Base-by-base conservation (phyloP, 2,888 invertebrate species). In the Drosophila setosimentum region DNA sequence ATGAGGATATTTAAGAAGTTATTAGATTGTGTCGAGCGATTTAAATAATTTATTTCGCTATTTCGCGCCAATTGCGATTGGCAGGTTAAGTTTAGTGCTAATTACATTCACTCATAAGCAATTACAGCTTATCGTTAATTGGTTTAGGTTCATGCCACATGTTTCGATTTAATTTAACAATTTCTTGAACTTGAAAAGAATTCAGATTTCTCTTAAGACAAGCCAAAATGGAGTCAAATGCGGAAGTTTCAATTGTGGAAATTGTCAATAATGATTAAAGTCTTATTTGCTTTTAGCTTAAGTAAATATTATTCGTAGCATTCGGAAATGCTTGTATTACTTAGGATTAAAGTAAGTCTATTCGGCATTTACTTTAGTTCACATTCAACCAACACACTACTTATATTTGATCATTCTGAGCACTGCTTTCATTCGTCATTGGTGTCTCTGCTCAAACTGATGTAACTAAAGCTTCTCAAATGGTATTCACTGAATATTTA, bases 21-120 rank as follows among this genome's bases (percentile, higher is more conserved):
- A 37, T 69, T 67, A 53, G 51, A 49, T 74, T 30, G 18, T 62
- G 40, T 48, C 18, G 11, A 30, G 29, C 24, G 35, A 61, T 54
- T 62, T 51, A 45, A 73, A 78, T 77, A 66, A 73, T 62, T 77
- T 60, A 77, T 65, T 63, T 51, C 11, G 27, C 27, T 50, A 49
- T 50, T 68, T 60, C 55, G 61, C 60, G 65, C 21, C 18, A 32
- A 29, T 55, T 45, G 13, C 18, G 35, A 60, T 35, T 27, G 5
- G 32, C 45, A 27, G 58, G 27, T 48, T 59, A 16, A 57, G 3
- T 45, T 4, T 2, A 24, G 18, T 21, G 53, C 24, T 18, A 13
- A 24, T 27, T 48, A 48, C 0, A 35, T 10, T 18, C 2, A 27
- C 24, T 8, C 10, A 32, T 6, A 21, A 37, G 57, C 45, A 58